phyloP scores from a whole-genome alignment of 1,140 invertebrate species.

The Aethina tumida region DNA sequence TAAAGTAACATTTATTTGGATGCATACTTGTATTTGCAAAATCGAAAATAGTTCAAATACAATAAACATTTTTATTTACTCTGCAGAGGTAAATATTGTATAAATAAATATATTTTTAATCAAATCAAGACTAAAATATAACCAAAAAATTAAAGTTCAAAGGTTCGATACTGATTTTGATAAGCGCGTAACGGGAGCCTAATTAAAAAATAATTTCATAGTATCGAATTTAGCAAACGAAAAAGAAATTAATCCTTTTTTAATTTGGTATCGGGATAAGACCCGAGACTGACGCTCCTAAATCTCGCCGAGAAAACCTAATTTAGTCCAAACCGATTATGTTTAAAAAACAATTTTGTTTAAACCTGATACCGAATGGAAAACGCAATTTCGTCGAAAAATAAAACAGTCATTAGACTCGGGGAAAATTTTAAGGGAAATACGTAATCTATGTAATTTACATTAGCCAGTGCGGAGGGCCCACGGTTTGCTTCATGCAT shows the following conservation, averaged over 20 bases:
- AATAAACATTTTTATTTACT: too few species aligned
- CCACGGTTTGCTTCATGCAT: constrained; percentile 22
- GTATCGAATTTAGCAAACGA: too few species aligned
- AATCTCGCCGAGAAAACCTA: constrained; percentile 1
- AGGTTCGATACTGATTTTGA: too few species aligned
- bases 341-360: constrained; percentile 12
- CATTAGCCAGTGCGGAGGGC: constrained; percentile 8
- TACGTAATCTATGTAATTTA: constrained; percentile 17
- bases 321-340: constrained; percentile 10
- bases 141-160: too few species aligned
- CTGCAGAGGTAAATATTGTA: too few species aligned
- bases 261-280: neutral
- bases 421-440: constrained; percentile 6
- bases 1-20: too few species aligned
- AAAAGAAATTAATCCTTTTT: constrained; percentile 1
- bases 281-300: neutral
- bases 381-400: constrained; percentile 7
- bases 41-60: too few species aligned
- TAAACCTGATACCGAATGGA: constrained; percentile 1
- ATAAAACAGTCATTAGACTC: constrained; percentile 14
- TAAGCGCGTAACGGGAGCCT: too few species aligned
- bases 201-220: too few species aligned
- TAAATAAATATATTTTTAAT: too few species aligned
- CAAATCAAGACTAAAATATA: too few species aligned
- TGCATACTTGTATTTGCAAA: too few species aligned